phyloP scores from a whole-genome alignment of 2,888 invertebrate species.

The Caenorhabditis wallacei region DNA sequence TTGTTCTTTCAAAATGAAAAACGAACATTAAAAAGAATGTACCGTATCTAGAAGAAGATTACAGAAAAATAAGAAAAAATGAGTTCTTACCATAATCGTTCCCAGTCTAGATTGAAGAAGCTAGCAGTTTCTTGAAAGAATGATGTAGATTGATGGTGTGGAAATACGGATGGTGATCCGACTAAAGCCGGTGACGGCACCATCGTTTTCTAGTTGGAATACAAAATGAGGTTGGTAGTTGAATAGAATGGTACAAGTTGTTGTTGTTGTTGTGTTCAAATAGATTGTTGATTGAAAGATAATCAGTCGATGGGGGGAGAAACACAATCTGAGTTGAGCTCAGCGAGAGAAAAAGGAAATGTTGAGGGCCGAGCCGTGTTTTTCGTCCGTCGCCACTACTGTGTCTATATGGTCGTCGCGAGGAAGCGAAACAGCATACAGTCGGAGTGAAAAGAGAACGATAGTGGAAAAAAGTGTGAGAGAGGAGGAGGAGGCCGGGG shows the following conservation, averaged over 20 bases:
- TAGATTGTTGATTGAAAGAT: constrained; percentile 37
- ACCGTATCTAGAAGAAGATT: no score
- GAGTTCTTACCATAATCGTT: constrained; percentile 59
- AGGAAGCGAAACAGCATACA: constrained; percentile 61
- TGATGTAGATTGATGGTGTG: constrained; percentile 67
- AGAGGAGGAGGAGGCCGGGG: constrained; percentile 31
- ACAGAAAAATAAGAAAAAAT: neutral
- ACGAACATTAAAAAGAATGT: no score
- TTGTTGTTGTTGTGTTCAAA: constrained; percentile 30
- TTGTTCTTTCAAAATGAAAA: no score
- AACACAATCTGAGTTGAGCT: constrained; percentile 19
- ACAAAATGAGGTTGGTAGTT: constrained; percentile 7
- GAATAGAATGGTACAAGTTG: constrained; percentile 10
- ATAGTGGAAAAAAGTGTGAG: constrained; percentile 16
- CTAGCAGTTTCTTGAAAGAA: constrained; percentile 67
- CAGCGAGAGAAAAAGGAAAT: constrained; percentile 19
- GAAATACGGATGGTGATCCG: constrained; percentile 67
- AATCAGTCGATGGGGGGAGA: constrained; percentile 47
- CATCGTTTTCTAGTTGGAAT: constrained; percentile 40
- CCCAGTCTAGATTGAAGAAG: constrained; percentile 67
- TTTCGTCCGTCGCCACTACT: constrained; percentile 62
- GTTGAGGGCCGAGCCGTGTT: constrained; percentile 58
- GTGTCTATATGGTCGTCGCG: constrained; percentile 60
- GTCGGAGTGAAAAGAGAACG: constrained; percentile 39
- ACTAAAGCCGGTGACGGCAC: constrained; percentile 69